phyloP scores from a whole-genome alignment of 2,888 invertebrate species.

The Agriopis leucophaearia region DNA sequence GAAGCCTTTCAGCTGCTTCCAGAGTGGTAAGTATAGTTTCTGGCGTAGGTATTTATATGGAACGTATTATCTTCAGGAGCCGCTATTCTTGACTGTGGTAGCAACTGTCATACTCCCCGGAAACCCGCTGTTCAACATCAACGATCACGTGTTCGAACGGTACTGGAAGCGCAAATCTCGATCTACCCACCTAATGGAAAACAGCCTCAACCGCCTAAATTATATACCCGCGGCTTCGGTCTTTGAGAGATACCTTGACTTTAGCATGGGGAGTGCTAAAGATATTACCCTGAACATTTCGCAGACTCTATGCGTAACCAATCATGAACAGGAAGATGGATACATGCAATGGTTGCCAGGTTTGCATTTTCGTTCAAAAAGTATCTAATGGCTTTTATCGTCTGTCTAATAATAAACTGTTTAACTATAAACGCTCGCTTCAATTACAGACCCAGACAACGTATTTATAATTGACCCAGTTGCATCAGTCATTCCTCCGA shows the following conservation, averaged over 20 bases:
- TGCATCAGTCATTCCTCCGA: constrained; percentile 68
- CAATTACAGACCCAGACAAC: constrained; percentile 75
- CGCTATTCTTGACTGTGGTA: constrained; percentile 69
- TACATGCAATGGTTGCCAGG: constrained; percentile 80
- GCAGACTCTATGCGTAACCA: constrained; percentile 77
- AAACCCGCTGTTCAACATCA: constrained; percentile 64
- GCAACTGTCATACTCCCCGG: constrained; percentile 70
- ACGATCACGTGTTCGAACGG: constrained; percentile 70
- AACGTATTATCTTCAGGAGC: constrained; percentile 61
- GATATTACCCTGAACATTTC: constrained; percentile 77
- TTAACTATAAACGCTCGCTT: constrained; percentile 7
- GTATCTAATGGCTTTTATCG: not conserved
- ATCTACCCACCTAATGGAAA: constrained; percentile 75
- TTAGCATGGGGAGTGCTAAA: constrained; percentile 70
- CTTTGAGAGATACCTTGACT: constrained; percentile 76
- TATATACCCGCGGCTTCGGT: constrained; percentile 77
- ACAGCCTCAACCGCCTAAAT: constrained; percentile 70
- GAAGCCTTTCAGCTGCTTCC: not conserved
- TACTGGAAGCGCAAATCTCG: constrained; percentile 66
- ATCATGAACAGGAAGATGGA: constrained; percentile 75
- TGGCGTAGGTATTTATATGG: not conserved
- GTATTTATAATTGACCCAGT: constrained; percentile 77
- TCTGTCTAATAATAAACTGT: not conserved
- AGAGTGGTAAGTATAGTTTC: no score
- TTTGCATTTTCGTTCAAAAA: constrained; percentile 41